Conservation (phyloP, 2,113 vertebrate species). For the Tympanuchus pallidicinctus region DNA sequence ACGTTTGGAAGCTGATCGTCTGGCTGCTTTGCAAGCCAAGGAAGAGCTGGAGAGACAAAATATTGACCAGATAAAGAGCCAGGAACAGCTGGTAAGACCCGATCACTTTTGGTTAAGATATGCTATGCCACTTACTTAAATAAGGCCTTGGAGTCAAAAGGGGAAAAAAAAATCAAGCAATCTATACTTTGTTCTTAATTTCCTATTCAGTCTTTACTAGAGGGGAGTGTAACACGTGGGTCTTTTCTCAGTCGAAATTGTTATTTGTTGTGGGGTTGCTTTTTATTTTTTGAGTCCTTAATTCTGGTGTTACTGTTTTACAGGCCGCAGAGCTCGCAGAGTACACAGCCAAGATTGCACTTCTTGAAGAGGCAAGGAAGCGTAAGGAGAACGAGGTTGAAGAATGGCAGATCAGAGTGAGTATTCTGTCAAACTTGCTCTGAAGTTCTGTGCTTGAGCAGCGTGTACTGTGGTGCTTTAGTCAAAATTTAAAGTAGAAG, state of each 20-base stretch:
- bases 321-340: constrained; percentile 92
- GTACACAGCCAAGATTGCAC: constrained; percentile 88
- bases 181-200: neutral
- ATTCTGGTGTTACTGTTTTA: neutral
- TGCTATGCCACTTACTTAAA: neutral
- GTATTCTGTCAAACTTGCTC: constrained; percentile 8
- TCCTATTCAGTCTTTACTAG: neutral
- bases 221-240: neutral
- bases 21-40: constrained; percentile 93
- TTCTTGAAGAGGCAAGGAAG: constrained; percentile 89
- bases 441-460: neutral
- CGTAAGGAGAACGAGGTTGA: constrained; percentile 90
- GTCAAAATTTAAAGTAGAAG: neutral
- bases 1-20: constrained; percentile 91
- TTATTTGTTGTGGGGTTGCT: neutral
- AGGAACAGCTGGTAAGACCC: constrained; percentile 93
- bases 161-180: neutral
- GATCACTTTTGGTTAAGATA: neutral
- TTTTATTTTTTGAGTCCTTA: neutral
- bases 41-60: constrained; percentile 93
- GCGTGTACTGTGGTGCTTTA: neutral
- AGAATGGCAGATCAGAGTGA: constrained; percentile 91
- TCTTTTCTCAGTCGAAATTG: neutral
- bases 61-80: constrained; percentile 91
- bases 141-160: neutral